Percentiles rank a stretch among this genome's conserved stretches.
Conservation (phyloP, 1,140 invertebrate species). For the Drosophila watanabei region DNA sequence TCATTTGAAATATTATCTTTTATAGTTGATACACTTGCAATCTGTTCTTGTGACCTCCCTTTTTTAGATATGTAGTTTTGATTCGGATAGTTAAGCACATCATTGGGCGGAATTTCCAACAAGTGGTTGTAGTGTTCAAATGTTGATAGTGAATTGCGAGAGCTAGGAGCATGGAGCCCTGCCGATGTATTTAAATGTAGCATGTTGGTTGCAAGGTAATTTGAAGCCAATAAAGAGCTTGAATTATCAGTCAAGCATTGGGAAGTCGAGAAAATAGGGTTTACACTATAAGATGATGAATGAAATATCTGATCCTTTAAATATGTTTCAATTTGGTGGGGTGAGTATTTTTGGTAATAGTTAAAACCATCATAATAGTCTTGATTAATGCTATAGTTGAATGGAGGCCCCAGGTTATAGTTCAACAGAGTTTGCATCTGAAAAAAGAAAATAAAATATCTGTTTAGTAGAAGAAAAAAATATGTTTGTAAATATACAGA, state of each 20-base stretch:
- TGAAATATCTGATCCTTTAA: not conserved
- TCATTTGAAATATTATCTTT: not conserved
- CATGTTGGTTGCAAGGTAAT: not conserved
- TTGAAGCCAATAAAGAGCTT: not conserved
- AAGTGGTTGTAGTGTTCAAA: not conserved
- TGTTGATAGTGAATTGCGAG: not conserved
- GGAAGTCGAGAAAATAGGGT: not conserved
- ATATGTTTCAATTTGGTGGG: not conserved
- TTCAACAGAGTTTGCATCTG: conserved; percentile 5
- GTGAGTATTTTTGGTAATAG: conserved; percentile 5
- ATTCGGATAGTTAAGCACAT: not conserved
- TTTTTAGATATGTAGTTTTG: not conserved
- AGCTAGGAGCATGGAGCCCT: not conserved
- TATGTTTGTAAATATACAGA: not conserved
- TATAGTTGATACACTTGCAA: no score
- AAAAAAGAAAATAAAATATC: not conserved
- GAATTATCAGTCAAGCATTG: not conserved
- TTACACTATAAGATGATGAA: not conserved
- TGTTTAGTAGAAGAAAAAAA: not conserved
- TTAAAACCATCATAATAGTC: conserved; percentile 2
- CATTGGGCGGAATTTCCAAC: not conserved
- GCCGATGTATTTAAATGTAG: not conserved
- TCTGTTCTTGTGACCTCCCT: not conserved
- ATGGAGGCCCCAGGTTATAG: not conserved
- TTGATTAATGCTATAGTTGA: not conserved